These are phyloP conservation scores for Sminthurides aquaticus DNA, from an alignment of 2,888 invertebrate species.

Conservation along the genomic window DNA sequence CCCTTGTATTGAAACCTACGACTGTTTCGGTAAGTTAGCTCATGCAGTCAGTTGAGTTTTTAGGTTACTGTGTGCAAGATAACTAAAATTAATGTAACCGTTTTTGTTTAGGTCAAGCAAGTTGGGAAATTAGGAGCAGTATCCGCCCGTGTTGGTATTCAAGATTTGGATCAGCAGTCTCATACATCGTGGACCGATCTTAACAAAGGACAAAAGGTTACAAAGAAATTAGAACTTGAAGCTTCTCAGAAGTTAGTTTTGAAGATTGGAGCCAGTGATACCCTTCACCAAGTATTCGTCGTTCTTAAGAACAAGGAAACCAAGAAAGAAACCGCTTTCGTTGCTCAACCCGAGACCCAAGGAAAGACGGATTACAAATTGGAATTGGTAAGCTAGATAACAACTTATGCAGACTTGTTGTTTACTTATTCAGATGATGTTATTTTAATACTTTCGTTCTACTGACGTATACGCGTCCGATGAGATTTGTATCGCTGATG, in stretches of 20 bases:
- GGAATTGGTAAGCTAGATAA: slow-evolving; percentile 62
- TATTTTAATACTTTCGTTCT: slow-evolving; percentile 37
- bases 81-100: too few relatives aligned
- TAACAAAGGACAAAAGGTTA: slow-evolving; percentile 69
- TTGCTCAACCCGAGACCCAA: slow-evolving; percentile 72
- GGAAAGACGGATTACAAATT: slow-evolving; percentile 62
- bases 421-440: slow-evolving; percentile 22
- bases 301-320: slow-evolving; percentile 60
- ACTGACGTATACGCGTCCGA: slow-evolving; percentile 27
- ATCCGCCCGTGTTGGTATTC: slow-evolving; percentile 75
- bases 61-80: too few relatives aligned
- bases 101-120: slow-evolving; percentile 55
- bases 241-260: slow-evolving; percentile 70
- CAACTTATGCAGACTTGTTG: not conserved
- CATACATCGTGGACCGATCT: slow-evolving; percentile 37
- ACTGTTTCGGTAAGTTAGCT: slow-evolving; percentile 40
- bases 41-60: too few relatives aligned
- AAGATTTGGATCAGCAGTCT: slow-evolving; percentile 70
- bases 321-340: slow-evolving; percentile 81
- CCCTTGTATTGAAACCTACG: slow-evolving; percentile 48
- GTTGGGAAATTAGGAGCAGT: slow-evolving; percentile 68
- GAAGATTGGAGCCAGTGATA: slow-evolving; percentile 44
- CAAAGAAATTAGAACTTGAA: slow-evolving; percentile 61
- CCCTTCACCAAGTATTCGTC: slow-evolving; percentile 76
- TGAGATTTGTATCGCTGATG: not conserved